A percentile compares a stretch with the other conserved stretches of the same genome.
These are phyloP conservation scores for Apamea sordens DNA, from an alignment of 2,888 invertebrate species.

Conservation along the genomic window DNA sequence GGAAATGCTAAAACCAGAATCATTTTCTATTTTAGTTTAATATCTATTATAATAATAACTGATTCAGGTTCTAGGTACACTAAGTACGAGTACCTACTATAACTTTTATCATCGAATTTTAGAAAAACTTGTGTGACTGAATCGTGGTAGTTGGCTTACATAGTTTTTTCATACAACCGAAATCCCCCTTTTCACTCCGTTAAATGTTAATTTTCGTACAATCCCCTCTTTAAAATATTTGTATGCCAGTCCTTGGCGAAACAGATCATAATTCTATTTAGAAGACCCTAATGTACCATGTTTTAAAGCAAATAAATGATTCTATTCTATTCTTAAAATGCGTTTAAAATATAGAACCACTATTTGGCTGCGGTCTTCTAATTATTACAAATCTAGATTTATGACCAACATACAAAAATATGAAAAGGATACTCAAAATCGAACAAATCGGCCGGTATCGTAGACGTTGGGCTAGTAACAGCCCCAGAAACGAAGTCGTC, in stretches of 20 bases:
- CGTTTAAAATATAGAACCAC: too few species aligned
- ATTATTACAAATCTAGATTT: not conserved
- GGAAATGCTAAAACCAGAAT: conserved; percentile 37
- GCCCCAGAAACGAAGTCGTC: conserved; percentile 91
- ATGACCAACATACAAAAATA: not conserved
- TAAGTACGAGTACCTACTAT: too few species aligned
- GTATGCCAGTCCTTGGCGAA: too few species aligned
- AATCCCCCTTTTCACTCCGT: not conserved
- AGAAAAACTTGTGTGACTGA: not conserved
- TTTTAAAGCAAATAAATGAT: too few species aligned
- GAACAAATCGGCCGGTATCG: conserved; percentile 90
- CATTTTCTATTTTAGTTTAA: not conserved
- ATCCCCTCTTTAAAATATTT: not conserved
- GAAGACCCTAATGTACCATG: too few species aligned
- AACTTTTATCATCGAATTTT: not conserved
- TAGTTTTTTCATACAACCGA: not conserved
- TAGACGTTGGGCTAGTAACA: conserved; percentile 86
- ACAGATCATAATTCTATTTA: too few species aligned
- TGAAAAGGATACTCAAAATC: conserved; percentile 92
- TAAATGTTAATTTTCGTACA: not conserved
- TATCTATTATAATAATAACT: not conserved
- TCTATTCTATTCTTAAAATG: too few species aligned
- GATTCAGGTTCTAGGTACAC: not conserved
- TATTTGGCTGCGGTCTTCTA: not conserved
- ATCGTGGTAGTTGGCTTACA: too few species aligned